A percentile compares a stretch with the other conserved stretches of the same genome.
These are phyloP conservation scores for Furcula furcula DNA, from an alignment of 2,888 invertebrate species.

Conservation along the genomic window DNA sequence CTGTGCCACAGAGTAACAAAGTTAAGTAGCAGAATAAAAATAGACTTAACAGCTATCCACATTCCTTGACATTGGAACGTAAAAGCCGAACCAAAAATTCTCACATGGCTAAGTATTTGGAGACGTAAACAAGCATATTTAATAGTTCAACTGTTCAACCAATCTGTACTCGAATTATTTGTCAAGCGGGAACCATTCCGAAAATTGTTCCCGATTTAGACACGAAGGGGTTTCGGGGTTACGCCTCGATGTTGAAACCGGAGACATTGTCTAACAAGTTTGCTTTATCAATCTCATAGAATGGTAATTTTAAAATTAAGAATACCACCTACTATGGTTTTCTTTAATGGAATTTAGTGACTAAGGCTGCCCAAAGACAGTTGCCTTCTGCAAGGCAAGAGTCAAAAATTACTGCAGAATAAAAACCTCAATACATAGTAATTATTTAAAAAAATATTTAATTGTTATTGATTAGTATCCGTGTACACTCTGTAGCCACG, in stretches of 20 bases:
- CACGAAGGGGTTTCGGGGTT: conserved; percentile 56
- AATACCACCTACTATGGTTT: no score
- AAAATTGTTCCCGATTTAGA: conserved; percentile 76
- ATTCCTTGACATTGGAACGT: conserved; percentile 13
- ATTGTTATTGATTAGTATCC: no score
- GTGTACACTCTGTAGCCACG: no score
- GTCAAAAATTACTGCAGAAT: no score
- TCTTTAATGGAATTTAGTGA: no score
- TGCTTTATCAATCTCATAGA: conserved; percentile 45
- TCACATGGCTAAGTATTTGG: conserved; percentile 29
- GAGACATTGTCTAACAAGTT: conserved; percentile 44
- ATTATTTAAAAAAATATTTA: no score
- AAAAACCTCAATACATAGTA: no score
- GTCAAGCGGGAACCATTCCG: conserved; percentile 69
- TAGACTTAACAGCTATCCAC: conserved; percentile 13
- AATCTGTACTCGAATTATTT: conserved; percentile 74
- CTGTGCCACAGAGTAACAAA: not conserved
- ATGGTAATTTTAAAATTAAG: conserved; percentile 2
- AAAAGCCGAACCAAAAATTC: conserved; percentile 17
- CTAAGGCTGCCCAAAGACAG: no score
- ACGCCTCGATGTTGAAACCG: conserved; percentile 46
- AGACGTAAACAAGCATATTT: conserved; percentile 53
- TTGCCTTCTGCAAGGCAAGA: no score
- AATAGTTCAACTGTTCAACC: conserved; percentile 58
- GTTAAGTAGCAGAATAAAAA: not conserved